phyloP scores from a whole-genome alignment of 2,113 vertebrate genomes.

The Gymnorhina tibicen region DNA sequence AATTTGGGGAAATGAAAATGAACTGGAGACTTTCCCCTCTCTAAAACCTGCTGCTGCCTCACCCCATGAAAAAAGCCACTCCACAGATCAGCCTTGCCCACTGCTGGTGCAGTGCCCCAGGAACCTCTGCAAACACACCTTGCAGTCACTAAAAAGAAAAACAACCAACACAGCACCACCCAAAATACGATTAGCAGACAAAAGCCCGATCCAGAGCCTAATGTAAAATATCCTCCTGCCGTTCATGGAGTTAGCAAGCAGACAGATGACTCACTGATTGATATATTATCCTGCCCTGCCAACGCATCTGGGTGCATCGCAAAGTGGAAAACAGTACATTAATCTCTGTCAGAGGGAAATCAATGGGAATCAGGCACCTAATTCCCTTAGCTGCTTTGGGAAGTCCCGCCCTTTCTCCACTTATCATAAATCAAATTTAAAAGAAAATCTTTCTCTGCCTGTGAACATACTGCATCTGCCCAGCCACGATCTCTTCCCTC shows the following conservation, averaged over 20 bases:
- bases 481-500: neutral
- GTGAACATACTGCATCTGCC: neutral
- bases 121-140: neutral
- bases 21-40: neutral
- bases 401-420: slow-evolving; percentile 21
- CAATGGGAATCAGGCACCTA: slow-evolving; percentile 58
- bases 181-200: neutral
- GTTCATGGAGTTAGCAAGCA: neutral
- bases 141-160: neutral
- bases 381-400: slow-evolving; percentile 61
- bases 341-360: slow-evolving; percentile 65
- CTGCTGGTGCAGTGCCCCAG: neutral
- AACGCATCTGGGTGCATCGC: slow-evolving; percentile 40
- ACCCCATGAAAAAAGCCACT: neutral
- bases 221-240: neutral
- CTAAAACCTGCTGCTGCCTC: neutral
- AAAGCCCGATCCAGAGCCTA: neutral
- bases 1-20: neutral
- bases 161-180: neutral
- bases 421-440: slow-evolving; percentile 58
- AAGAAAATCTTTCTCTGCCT: neutral
- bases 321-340: slow-evolving; percentile 49
- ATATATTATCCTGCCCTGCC: slow-evolving; percentile 55
- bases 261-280: slow-evolving; percentile 51
- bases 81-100: neutral